A percentile compares a stretch with the other conserved stretches of the same genome.
Conservation (phyloP, 2,888 invertebrate species). For the Troides helena region DNA sequence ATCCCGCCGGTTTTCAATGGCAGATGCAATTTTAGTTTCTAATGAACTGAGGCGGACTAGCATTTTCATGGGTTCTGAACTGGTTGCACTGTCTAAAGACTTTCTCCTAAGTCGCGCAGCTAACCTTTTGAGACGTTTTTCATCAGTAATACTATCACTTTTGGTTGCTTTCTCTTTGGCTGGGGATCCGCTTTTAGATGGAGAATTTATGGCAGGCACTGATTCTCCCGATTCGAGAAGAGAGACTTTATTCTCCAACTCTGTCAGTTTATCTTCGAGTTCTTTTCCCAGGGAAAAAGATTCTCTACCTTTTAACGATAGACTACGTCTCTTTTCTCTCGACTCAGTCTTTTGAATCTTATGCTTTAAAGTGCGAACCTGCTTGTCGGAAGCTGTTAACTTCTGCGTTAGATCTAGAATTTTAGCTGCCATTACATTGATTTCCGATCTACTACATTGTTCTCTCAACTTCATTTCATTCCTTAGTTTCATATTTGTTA, state of each 20-base stretch:
- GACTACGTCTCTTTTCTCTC: slow-evolving; percentile 88
- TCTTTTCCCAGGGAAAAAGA: slow-evolving; percentile 90
- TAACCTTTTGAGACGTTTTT: slow-evolving; percentile 74
- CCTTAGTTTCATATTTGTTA: slow-evolving; percentile 87
- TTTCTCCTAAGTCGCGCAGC: slow-evolving; percentile 84
- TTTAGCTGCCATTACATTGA: slow-evolving; percentile 89
- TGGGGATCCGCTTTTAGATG: slow-evolving; percentile 77
- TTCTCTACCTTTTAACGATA: slow-evolving; percentile 91
- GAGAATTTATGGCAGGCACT: slow-evolving; percentile 68
- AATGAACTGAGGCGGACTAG: slow-evolving; percentile 87
- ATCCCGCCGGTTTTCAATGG: slow-evolving; percentile 68
- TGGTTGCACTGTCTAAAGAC: slow-evolving; percentile 88
- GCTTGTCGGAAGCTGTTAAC: slow-evolving; percentile 89
- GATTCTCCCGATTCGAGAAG: slow-evolving; percentile 80
- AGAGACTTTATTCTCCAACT: slow-evolving; percentile 88
- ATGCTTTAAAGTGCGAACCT: slow-evolving; percentile 88
- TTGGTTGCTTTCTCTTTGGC: slow-evolving; percentile 78
- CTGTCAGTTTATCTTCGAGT: slow-evolving; percentile 90
- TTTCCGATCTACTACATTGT: slow-evolving; percentile 85
- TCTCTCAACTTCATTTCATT: slow-evolving; percentile 85
- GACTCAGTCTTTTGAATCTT: slow-evolving; percentile 89
- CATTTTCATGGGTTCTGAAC: slow-evolving; percentile 90
- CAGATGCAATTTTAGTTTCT: slow-evolving; percentile 87
- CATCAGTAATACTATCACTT: slow-evolving; percentile 70
- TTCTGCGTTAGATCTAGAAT: slow-evolving; percentile 92